Evolutionary conservation across 2,888 invertebrate genomes (phyloP), one percentile per base, ranked within the genome.

Genomic region (Macrophya annulata): DNA sequence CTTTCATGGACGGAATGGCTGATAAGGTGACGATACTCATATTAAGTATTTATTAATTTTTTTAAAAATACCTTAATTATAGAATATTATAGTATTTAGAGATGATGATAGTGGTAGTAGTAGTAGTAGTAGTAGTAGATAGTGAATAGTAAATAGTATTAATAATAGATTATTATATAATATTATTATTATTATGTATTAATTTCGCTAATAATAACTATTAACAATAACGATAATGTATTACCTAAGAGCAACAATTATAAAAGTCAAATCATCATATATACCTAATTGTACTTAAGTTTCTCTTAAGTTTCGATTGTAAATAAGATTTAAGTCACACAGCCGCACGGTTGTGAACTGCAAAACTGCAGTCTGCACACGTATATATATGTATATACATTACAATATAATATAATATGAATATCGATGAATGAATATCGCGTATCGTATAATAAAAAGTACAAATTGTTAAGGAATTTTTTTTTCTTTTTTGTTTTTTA

Each of bases 1-100:
- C 90, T 92, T 91, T 90, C 90, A 88, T 92, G 92, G 92, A 92
- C 92, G 92, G 92, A 92, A 90, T 92, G 90, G 88, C 90, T 92
- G 92, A 92, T 91, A 91, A 90, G 92, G 91, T 84, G 74, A 72
- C 51, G 74, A 84, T 74, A 74, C 62, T 81, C 43, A 40, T 25
- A 25, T 25, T 0, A 25, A 55, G 55, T 55, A 55, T 55, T 62
- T 4, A 43, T n/a, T n/a, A 43, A 71, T 71, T 15, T 71, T 71
- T 15, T 71, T 8, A 3, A 71, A 71, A 71, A 71, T 71, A 71
- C 31, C 12, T 71, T 71, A 71, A 71, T 71, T 43, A 10, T 6
- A 9, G 21, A 62, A 25, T 62, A 25, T 62, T 62, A 62, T 62
- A 25, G 51, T 62, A 21, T 25, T 62, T 21, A 62, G 62, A 21